Conservation (phyloP, 64 coral and sea anemone genomes). For the Pocillopora damicornis region DNA sequence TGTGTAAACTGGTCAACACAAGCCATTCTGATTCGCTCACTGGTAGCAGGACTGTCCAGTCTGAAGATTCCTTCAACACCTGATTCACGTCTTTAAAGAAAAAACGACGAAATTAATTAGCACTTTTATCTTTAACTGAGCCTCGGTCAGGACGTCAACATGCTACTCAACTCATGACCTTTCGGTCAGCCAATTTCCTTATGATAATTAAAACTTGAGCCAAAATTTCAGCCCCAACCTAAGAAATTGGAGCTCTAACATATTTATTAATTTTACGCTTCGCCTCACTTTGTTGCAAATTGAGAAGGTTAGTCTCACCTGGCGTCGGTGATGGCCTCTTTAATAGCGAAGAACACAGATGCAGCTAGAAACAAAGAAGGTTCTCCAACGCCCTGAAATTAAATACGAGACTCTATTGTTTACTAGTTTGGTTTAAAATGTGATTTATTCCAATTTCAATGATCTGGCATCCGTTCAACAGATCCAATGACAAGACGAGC, state of each 20-base stretch:
- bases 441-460: too few species aligned
- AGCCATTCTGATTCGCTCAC: slow-evolving; percentile 65
- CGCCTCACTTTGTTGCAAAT: too few species aligned
- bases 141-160: too few species aligned
- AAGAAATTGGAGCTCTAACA: too few species aligned
- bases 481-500: neutral
- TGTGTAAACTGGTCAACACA: slow-evolving; percentile 47
- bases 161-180: too few species aligned
- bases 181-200: too few species aligned
- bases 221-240: too few species aligned
- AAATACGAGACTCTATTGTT: neutral
- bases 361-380: slow-evolving; percentile 74
- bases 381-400: slow-evolving; percentile 68
- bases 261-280: too few species aligned
- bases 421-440: neutral
- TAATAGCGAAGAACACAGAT: slow-evolving; percentile 92
- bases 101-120: neutral
- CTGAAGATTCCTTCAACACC: slow-evolving; percentile 55
- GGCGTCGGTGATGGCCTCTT: slow-evolving; percentile 70
- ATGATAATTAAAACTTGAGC: too few species aligned
- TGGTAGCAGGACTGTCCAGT: slow-evolving; percentile 55
- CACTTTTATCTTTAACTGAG: too few species aligned
- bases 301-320: slow-evolving; percentile 32
- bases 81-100: slow-evolving; percentile 23
- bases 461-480: neutral